These are phyloP conservation scores for Clarias pachynema DNA, from an alignment of 2,797 vertebrate species.

Conservation along the genomic window DNA sequence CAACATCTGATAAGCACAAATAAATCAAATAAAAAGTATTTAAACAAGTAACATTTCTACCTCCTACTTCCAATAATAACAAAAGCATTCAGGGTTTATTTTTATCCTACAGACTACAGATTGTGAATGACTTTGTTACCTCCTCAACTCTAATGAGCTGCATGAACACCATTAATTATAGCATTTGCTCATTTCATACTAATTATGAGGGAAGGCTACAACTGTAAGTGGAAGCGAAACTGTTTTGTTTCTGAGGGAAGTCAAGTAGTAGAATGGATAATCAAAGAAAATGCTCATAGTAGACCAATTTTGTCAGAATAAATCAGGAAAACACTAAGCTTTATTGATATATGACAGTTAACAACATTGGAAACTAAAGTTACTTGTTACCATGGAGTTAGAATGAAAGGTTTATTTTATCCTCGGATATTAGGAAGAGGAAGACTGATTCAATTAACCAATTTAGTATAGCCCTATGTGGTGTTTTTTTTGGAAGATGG, in stretches of 20 bases:
- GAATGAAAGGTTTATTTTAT: not conserved
- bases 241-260: not conserved
- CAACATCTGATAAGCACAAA: not conserved
- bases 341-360: not conserved
- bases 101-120: not conserved
- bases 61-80: not conserved
- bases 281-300: not conserved
- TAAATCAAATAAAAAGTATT: too few species aligned
- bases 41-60: not conserved
- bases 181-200: slow-evolving; percentile 26
- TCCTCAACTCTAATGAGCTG: not conserved
- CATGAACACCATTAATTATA: slow-evolving; percentile 18
- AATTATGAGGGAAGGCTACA: not conserved
- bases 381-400: not conserved
- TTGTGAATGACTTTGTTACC: not conserved
- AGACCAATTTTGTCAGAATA: not conserved
- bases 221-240: not conserved
- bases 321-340: not conserved
- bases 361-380: not conserved
- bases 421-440: not conserved
- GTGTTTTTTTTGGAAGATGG: not conserved
- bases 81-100: not conserved
- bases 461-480: not conserved
- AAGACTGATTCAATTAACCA: not conserved
- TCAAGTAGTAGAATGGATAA: not conserved